Base-by-base conservation (phyloP, 2,888 invertebrate genomes). In the Monoplex corrugatus region DNA sequence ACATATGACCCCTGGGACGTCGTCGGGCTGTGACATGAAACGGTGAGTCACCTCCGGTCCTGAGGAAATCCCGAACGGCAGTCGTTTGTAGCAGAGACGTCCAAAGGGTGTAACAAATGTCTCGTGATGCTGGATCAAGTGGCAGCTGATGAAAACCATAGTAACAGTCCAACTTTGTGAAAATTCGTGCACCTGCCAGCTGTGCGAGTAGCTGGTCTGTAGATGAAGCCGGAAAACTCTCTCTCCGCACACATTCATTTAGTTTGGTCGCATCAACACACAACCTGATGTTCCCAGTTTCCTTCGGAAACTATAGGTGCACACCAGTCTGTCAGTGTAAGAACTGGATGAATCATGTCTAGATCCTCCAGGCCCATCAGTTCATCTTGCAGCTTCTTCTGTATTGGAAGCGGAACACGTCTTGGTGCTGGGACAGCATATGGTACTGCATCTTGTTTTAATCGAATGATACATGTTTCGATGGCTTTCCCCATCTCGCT, bases 1-100 rank as follows among this genome's bases (percentile, higher is more conserved):
- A 75, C 75, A 75, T 8, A 38, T 75, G 28, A 75, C 75, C 90
- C 91, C 89, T n/a, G 82, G 23, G 23, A 86, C 45, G 44, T 88
- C 87, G 32, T 6, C n/a, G 68, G 50, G 86, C 19, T 86, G 86
- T 57, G 35, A 68, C 87, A 87, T 87, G 28, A n/a, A 32, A 28
- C 87, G 8, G 38, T 50, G 72, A 45, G 75, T 63, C 57, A 87
- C 63, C 78, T 87, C 78, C 23, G 78, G 87, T 40, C 87, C 87
- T 44, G 87, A 75, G 45, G 50, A 85, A 35, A 85, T 85, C 45
- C 85, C 86, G 35, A 78, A 87, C 19, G 78, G 87, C 35, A 35
- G 38, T 35, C 50, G 23, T 50, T 50, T 50, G 50, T 50, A 50
- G 50, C 50, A 35, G 44, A 45, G 38, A n/a, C 86, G 35, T 78